Evolutionary conservation across 2,888 invertebrate genomes (phyloP).

Genomic region (Drosophila pseudotalamancana): DNA sequence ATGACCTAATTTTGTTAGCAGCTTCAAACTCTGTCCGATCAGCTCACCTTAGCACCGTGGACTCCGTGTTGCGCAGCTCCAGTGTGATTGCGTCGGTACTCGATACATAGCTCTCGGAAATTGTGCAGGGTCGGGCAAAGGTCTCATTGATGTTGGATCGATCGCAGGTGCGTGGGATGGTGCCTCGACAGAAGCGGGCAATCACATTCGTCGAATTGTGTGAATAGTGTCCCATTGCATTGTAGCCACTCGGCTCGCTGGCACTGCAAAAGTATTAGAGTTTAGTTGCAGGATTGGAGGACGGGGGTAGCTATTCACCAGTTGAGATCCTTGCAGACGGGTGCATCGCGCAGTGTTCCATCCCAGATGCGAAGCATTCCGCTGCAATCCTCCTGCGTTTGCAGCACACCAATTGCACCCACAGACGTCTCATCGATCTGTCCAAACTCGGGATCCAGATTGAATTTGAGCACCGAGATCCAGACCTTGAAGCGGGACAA

Average conservation of each 20-base stretch:
- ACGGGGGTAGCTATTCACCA: constrained; percentile 87
- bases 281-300: neutral
- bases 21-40: no score
- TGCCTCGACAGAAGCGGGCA: constrained; percentile 92
- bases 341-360: constrained; percentile 90
- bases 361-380: constrained; percentile 95
- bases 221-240: constrained; percentile 85
- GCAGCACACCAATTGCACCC: constrained; percentile 83
- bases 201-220: constrained; percentile 90
- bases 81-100: constrained; percentile 92
- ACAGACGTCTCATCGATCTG: constrained; percentile 82
- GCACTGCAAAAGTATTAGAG: no score
- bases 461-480: constrained; percentile 94
- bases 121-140: constrained; percentile 89
- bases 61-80: constrained; percentile 91
- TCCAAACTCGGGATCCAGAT: constrained; percentile 88
- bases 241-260: constrained; percentile 56
- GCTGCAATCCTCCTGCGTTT: constrained; percentile 90
- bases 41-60: constrained; percentile 92
- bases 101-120: constrained; percentile 93
- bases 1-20: no score
- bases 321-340: constrained; percentile 91
- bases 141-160: constrained; percentile 88
- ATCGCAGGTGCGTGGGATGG: constrained; percentile 93
- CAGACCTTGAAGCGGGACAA: constrained; percentile 91